A percentile compares a stretch with the other conserved stretches of the same genome.
These are phyloP conservation scores for Celastrina argiolus DNA, from an alignment of 2,888 invertebrate species.

Conservation along the genomic window DNA sequence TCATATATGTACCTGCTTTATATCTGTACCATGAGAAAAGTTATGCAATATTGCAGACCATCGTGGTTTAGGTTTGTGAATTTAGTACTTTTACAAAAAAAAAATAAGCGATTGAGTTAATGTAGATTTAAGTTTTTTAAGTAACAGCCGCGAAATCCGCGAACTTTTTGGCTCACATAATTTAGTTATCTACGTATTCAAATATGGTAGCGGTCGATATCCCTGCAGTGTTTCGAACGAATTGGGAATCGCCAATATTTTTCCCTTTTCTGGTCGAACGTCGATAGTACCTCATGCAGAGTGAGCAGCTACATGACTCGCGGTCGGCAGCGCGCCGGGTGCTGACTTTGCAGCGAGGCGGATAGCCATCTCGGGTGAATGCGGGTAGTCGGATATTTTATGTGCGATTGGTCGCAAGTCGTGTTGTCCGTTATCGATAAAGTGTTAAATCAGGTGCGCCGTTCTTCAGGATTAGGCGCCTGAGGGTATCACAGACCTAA, in stretches of 20 bases:
- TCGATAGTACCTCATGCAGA: neutral
- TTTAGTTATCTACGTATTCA: neutral
- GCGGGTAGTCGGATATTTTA: slow-evolving; percentile 66
- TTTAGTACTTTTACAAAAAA: neutral
- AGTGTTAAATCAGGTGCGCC: slow-evolving; percentile 68
- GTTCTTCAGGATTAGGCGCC: slow-evolving; percentile 40
- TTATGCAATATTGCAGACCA: neutral
- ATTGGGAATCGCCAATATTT: slow-evolving; percentile 36
- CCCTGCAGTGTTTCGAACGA: neutral
- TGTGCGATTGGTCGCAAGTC: slow-evolving; percentile 53
- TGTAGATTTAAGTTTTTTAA: neutral
- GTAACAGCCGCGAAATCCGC: neutral
- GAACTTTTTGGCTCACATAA: too few species aligned
- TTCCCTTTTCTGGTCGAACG: slow-evolving; percentile 48
- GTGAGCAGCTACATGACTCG: slow-evolving; percentile 60
- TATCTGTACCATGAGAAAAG: neutral
- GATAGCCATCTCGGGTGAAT: slow-evolving; percentile 59
- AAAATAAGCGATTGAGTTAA: too few species aligned
- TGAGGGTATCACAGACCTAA: neutral
- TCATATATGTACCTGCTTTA: neutral
- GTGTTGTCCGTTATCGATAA: slow-evolving; percentile 66
- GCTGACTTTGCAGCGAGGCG: slow-evolving; percentile 52
- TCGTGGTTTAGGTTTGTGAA: neutral
- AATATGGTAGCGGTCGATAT: neutral
- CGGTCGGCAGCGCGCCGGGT: slow-evolving; percentile 49